phyloP scores from a whole-genome alignment of 2,113 vertebrate species.

The Coryphaenoides rupestris region DNA sequence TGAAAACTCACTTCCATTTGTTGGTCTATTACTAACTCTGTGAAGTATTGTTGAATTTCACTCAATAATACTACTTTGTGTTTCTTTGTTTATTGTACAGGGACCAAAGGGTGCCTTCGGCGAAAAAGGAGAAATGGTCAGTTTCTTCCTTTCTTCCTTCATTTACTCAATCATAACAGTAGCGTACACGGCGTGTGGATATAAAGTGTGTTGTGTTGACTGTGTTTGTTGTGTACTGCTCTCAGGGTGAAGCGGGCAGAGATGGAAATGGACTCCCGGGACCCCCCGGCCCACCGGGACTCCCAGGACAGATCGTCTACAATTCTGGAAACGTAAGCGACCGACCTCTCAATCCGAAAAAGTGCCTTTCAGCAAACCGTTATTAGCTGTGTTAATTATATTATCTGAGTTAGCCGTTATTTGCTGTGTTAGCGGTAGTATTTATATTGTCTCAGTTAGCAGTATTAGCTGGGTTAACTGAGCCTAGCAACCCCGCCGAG shows the following conservation, averaged over 20 bases:
- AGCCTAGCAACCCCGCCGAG: too few relatives aligned
- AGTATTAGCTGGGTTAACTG: too few relatives aligned
- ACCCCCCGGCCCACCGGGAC: slow-evolving; percentile 83
- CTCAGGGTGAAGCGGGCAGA: slow-evolving; percentile 84
- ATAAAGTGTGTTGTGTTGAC: too few relatives aligned
- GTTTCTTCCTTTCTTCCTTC: slow-evolving; percentile 28
- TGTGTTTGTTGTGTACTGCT: slow-evolving; percentile 22
- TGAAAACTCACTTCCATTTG: slow-evolving; percentile 39
- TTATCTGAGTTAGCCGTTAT: too few relatives aligned
- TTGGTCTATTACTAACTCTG: too few relatives aligned
- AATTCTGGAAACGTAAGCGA: slow-evolving; percentile 61
- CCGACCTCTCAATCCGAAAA: background rate
- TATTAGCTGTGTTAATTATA: too few relatives aligned
- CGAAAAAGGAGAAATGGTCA: slow-evolving; percentile 79
- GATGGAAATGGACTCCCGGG: slow-evolving; percentile 81
- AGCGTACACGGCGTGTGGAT: too few relatives aligned
- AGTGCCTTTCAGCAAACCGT: too few relatives aligned
- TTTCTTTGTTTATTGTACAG: slow-evolving; percentile 60
- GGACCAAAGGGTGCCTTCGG: slow-evolving; percentile 84
- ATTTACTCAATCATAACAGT: too few relatives aligned
- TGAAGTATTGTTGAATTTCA: too few relatives aligned
- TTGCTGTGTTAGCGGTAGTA: too few relatives aligned
- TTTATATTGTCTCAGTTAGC: too few relatives aligned
- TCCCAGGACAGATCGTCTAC: slow-evolving; percentile 78
- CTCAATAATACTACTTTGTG: background rate